Percentiles rank a stretch among this genome's conserved stretches.
Evolutionary conservation across 2,888 invertebrate genomes (phyloP).

Genomic region (Steinernema carpocapsae): DNA sequence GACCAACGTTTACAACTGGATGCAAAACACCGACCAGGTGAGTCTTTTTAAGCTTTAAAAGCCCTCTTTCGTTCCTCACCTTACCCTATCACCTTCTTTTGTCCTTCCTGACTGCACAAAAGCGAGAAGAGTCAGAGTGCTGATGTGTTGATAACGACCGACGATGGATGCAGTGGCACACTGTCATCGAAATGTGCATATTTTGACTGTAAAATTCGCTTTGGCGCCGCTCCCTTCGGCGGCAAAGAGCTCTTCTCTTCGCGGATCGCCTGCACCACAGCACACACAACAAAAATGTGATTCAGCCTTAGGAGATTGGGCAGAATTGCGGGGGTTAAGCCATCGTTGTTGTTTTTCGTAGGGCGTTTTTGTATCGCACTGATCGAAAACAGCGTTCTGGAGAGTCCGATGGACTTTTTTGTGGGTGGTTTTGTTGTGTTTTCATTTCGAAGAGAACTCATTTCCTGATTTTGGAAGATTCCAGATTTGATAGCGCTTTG

Average conservation of each 20-base stretch:
- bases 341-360: background rate
- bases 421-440: slow-evolving; percentile 12
- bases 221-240: background rate
- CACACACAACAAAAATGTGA: slow-evolving; percentile 3
- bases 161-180: slow-evolving; percentile 36
- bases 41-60: background rate
- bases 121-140: slow-evolving; percentile 29
- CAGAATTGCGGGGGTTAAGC: slow-evolving; percentile 8
- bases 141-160: slow-evolving; percentile 1
- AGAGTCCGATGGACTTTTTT: background rate
- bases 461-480: no score
- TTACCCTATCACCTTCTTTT: slow-evolving; percentile 26
- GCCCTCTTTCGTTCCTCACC: slow-evolving; percentile 6
- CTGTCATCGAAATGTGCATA: slow-evolving; percentile 18
- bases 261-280: background rate
- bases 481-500: no score
- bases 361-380: slow-evolving; percentile 34
- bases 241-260: slow-evolving; percentile 19
- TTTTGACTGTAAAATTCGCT: slow-evolving; percentile 39
- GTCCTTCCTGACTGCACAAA: background rate
- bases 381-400: no score
- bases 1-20: slow-evolving; percentile 45
- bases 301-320: background rate
- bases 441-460: no score
- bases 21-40: slow-evolving; percentile 37